phyloP scores from a whole-genome alignment of 1,140 invertebrate species.

The Drosophila bocqueti region DNA sequence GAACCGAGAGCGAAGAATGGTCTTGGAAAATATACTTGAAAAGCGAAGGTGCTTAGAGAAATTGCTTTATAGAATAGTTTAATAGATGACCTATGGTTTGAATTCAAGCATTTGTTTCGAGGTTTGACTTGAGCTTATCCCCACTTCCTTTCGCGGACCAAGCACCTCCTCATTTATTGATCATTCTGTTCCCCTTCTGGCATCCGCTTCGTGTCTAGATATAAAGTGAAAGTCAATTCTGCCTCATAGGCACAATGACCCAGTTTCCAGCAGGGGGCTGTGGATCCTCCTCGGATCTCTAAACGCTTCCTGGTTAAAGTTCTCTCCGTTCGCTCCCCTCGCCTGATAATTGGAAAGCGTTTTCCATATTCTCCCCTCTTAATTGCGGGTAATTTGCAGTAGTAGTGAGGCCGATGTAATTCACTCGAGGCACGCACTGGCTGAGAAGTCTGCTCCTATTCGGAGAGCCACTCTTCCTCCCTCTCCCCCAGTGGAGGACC shows the following conservation, averaged over 20 bases:
- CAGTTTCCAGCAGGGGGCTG: conserved; percentile 37
- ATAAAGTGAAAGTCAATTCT: conserved; percentile 62
- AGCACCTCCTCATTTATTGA: conserved; percentile 2
- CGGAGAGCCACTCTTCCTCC: conserved; percentile 11
- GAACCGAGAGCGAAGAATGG: conserved; percentile 23
- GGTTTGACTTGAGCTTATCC: background rate
- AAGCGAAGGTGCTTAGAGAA: background rate
- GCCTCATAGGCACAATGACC: conserved; percentile 67
- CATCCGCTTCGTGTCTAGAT: conserved; percentile 53
- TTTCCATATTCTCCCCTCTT: conserved; percentile 39
- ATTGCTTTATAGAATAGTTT: background rate
- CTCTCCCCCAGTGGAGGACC: conserved; percentile 11
- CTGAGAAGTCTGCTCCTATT: conserved; percentile 5
- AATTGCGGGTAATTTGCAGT: conserved; percentile 41
- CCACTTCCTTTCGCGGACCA: background rate
- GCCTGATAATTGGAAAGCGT: conserved; percentile 31
- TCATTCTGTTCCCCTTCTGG: conserved; percentile 25
- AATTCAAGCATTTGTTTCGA: background rate
- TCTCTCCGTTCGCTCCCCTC: conserved; percentile 2
- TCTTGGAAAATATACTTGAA: background rate
- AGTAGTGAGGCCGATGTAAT: conserved; percentile 16
- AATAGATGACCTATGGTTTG: background rate
- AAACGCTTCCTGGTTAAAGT: conserved; percentile 46
- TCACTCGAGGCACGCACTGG: conserved; percentile 37
- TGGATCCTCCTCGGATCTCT: conserved; percentile 30